These are phyloP conservation scores for Tetrapedia diversipes DNA, from an alignment of 2,888 invertebrate species.

Conservation along the genomic window DNA sequence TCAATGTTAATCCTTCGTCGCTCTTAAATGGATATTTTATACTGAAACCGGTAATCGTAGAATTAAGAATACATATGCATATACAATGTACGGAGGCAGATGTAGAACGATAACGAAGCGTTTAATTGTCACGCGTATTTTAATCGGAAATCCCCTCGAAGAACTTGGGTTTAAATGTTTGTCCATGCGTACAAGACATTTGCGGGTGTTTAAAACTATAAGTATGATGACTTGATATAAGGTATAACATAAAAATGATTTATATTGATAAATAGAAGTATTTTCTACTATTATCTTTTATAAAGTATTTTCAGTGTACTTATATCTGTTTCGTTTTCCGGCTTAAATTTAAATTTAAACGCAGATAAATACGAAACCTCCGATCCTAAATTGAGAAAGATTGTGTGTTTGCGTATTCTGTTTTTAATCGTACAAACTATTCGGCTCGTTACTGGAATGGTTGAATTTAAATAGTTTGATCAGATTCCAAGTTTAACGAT, in stretches of 20 bases:
- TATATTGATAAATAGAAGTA: neutral
- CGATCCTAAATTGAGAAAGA: conserved; percentile 11
- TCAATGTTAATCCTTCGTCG: conserved; percentile 75
- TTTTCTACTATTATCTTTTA: neutral
- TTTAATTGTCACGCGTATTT: conserved; percentile 28
- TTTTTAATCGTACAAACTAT: conserved; percentile 33
- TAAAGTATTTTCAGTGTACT: conserved; percentile 14
- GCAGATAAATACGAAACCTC: conserved; percentile 42
- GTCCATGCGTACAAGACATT: conserved; percentile 31
- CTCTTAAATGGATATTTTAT: conserved; percentile 75
- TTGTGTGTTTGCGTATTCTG: conserved; percentile 24
- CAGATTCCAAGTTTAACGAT: conserved; percentile 26
- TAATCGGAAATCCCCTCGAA: conserved; percentile 8
- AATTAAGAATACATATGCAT: conserved; percentile 46
- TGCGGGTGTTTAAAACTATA: conserved; percentile 21
- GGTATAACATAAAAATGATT: neutral
- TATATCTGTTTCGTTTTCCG: neutral
- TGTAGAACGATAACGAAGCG: conserved; percentile 17
- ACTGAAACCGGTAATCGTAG: conserved; percentile 71
- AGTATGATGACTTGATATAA: neutral
- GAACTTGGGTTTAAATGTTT: conserved; percentile 21
- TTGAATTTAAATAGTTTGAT: conserved; percentile 12
- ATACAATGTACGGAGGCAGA: conserved; percentile 20
- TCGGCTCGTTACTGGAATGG: neutral
- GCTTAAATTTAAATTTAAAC: conserved; percentile 9